Evolutionary conservation across 1,140 invertebrate species (phyloP).

Genomic region (Drosophila suzukii): DNA sequence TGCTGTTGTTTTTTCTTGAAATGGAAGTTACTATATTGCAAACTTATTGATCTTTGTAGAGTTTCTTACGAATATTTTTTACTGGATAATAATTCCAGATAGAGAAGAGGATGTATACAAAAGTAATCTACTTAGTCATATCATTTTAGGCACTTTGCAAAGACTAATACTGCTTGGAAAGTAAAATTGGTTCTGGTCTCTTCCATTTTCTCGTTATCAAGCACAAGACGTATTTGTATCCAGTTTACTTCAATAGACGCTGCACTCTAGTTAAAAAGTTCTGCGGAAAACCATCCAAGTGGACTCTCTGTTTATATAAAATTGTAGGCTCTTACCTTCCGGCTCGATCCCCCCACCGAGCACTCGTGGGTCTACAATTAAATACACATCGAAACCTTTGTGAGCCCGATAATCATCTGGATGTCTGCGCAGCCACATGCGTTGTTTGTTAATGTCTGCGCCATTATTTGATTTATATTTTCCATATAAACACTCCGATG

Average conservation of each 20-base stretch:
- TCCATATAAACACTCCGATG: slow-evolving; percentile 65
- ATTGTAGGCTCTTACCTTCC: not conserved
- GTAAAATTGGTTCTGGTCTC: not conserved
- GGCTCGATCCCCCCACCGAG: not conserved
- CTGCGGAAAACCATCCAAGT: not conserved
- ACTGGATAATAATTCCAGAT: too few relatives aligned
- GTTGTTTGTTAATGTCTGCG: slow-evolving; percentile 67
- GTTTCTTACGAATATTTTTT: not conserved
- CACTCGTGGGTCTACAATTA: slow-evolving; percentile 41
- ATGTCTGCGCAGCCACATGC: slow-evolving; percentile 37
- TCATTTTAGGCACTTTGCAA: not conserved
- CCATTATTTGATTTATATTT: slow-evolving; percentile 69
- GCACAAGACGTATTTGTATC: not conserved
- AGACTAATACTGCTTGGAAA: not conserved
- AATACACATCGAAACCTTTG: slow-evolving; percentile 53
- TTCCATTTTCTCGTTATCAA: not conserved
- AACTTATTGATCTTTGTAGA: too few relatives aligned
- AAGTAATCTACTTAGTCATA: not conserved
- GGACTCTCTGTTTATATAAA: not conserved
- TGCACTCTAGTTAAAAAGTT: slow-evolving; percentile 18
- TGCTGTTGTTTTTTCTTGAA: not conserved
- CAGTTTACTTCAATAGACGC: slow-evolving; percentile 5
- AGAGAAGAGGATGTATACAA: not conserved
- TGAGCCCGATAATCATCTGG: slow-evolving; percentile 49
- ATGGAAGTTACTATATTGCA: not conserved